These are phyloP conservation scores for Bemisia tabaci DNA, from an alignment of 1,140 invertebrate genomes.

Conservation along the genomic window DNA sequence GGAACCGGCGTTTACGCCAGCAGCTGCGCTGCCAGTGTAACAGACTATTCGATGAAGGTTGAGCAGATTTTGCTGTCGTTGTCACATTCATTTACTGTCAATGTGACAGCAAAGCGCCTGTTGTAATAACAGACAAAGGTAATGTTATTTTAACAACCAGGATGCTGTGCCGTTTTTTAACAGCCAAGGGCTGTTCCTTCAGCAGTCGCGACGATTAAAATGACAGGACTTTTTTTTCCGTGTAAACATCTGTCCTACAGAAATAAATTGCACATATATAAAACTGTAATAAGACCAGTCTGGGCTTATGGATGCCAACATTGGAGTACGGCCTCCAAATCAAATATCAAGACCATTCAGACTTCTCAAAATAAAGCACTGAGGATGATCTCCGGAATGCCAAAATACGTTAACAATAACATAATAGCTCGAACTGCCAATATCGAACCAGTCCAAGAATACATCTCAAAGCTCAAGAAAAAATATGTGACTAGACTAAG, in stretches of 20 bases:
- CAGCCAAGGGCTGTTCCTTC: no score
- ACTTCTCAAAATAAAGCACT: constrained; percentile 8
- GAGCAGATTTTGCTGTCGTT: no score
- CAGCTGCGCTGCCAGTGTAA: no score
- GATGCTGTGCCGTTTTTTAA: no score
- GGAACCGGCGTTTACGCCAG: no score
- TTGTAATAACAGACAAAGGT: no score
- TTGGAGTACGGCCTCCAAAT: constrained; percentile 24
- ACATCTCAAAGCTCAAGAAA: not conserved
- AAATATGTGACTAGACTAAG: not conserved
- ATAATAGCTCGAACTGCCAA: not conserved
- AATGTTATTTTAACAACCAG: no score
- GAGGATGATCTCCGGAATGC: not conserved
- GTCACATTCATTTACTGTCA: no score
- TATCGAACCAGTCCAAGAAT: not conserved
- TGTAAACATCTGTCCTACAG: constrained; percentile 17
- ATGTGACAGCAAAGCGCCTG: no score
- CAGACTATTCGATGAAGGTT: no score
- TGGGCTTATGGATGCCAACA: constrained; percentile 27
- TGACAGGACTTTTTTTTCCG: no score
- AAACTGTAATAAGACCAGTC: constrained; percentile 24
- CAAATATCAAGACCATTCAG: constrained; percentile 22
- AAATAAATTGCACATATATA: constrained; percentile 25
- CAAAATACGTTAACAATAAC: constrained; percentile 2
- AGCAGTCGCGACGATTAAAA: no score